Evolutionary conservation across 2,797 vertebrate species (phyloP).

Genomic region (Phoxinus dragarum): DNA sequence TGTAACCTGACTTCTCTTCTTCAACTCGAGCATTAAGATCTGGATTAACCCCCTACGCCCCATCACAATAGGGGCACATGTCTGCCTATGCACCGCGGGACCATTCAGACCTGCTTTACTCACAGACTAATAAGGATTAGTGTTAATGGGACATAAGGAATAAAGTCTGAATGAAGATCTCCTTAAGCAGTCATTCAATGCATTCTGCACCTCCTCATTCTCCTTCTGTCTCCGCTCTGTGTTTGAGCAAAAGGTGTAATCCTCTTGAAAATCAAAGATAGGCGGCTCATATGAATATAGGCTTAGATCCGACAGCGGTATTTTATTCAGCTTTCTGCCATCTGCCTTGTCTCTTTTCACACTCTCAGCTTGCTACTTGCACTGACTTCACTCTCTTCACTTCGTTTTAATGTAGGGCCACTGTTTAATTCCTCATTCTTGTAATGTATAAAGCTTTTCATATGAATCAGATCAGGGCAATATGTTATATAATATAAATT

Average conservation of each 20-base stretch:
- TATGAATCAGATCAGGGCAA: not conserved
- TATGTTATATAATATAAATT: not conserved
- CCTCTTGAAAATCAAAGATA: conserved; percentile 85
- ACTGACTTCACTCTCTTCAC: conserved; percentile 12
- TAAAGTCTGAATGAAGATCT: conserved; percentile 82
- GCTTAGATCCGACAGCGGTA: conserved; percentile 71
- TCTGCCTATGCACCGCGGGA: conserved; percentile 68
- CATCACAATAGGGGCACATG: conserved; percentile 79
- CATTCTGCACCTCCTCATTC: conserved; percentile 76
- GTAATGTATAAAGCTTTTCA: conserved; percentile 16
- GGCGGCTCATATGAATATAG: conserved; percentile 79
- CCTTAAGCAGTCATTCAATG: conserved; percentile 79
- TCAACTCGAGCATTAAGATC: conserved; percentile 57
- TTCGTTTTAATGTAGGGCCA: not conserved
- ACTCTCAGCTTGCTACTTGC: conserved; percentile 35
- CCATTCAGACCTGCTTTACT: conserved; percentile 72
- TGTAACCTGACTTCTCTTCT: conserved; percentile 40
- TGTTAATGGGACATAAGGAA: conserved; percentile 72
- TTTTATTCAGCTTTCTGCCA: conserved; percentile 67
- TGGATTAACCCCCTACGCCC: conserved; percentile 78
- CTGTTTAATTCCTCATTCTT: conserved; percentile 15
- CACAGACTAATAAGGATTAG: conserved; percentile 83
- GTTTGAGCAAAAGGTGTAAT: conserved; percentile 82
- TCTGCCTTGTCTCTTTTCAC: conserved; percentile 55
- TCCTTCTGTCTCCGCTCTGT: conserved; percentile 62